Conservation (phyloP, 2,888 invertebrate genomes). For the Fragum fragum region DNA sequence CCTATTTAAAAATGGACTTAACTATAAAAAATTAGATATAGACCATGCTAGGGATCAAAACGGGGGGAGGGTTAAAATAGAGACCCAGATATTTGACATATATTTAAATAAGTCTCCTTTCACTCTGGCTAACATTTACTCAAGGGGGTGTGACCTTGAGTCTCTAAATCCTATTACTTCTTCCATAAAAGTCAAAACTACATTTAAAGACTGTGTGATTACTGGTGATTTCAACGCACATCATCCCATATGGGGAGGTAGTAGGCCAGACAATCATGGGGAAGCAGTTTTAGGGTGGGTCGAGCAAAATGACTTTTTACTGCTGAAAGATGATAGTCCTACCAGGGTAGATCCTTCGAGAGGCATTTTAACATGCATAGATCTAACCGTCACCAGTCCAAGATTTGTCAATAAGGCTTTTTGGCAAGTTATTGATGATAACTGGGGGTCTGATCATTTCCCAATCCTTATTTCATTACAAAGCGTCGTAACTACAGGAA, state of each 20-base stretch:
- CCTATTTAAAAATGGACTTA: background rate
- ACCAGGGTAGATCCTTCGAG: slow-evolving; percentile 16
- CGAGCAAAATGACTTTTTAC: background rate
- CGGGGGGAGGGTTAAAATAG: slow-evolving; percentile 6
- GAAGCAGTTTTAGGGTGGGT: slow-evolving; percentile 1
- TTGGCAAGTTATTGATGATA: slow-evolving; percentile 25
- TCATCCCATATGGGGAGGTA: slow-evolving; percentile 16
- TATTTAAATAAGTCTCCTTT: background rate
- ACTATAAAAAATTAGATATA: background rate
- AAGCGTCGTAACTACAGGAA: background rate
- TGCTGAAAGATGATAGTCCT: slow-evolving; percentile 25
- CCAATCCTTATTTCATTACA: slow-evolving; percentile 13
- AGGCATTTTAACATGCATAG: background rate
- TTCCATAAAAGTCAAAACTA: background rate
- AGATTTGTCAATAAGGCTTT: too few relatives aligned
- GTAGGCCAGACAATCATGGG: background rate
- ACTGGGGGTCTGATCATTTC: slow-evolving; percentile 25
- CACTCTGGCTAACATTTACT: slow-evolving; percentile 7
- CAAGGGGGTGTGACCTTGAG: slow-evolving; percentile 24
- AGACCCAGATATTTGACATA: slow-evolving; percentile 11
- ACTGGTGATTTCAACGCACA: slow-evolving; percentile 36
- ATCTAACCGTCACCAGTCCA: background rate
- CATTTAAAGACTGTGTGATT: background rate
- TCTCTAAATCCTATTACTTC: background rate
- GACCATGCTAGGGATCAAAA: slow-evolving; percentile 25